Conservation (phyloP, 2,888 invertebrate species). For the Limenitis camilla region DNA sequence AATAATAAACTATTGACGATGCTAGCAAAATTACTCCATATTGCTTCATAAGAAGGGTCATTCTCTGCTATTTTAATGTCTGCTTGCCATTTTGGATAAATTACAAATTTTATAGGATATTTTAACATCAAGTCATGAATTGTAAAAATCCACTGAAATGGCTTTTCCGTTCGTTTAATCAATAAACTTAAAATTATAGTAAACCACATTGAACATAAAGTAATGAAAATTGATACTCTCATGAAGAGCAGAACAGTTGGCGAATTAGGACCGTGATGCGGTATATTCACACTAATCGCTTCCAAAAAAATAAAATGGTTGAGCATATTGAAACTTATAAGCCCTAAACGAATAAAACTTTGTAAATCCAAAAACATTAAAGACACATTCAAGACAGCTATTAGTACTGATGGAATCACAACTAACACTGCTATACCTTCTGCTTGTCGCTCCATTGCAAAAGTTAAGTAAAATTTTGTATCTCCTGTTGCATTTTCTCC, state of each 20-base stretch:
- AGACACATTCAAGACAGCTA: slow-evolving; percentile 32
- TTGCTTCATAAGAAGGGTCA: slow-evolving; percentile 11
- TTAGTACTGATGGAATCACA: slow-evolving; percentile 34
- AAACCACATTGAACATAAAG: slow-evolving; percentile 26
- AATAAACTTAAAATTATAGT: slow-evolving; percentile 32
- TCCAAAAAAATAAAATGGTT: slow-evolving; percentile 34
- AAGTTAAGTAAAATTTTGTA: slow-evolving; percentile 31
- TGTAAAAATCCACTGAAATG: slow-evolving; percentile 28
- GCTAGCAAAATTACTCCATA: slow-evolving; percentile 36
- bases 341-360: slow-evolving; percentile 26
- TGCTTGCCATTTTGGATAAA: slow-evolving; percentile 32
- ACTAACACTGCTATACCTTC: slow-evolving; percentile 32
- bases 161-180: slow-evolving; percentile 13
- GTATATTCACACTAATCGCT: slow-evolving; percentile 30
- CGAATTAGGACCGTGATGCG: slow-evolving; percentile 28
- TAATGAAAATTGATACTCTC: slow-evolving; percentile 34
- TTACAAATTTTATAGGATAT: slow-evolving; percentile 24
- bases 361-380: slow-evolving; percentile 34
- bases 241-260: slow-evolving; percentile 40
- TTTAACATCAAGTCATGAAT: slow-evolving; percentile 30
- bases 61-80: neutral
- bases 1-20: slow-evolving; percentile 29
- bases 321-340: slow-evolving; percentile 35
- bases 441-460: slow-evolving; percentile 39
- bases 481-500: slow-evolving; percentile 20